Percentiles rank a stretch among this genome's conserved stretches.
Conservation (phyloP, 2,113 vertebrate species). For the Acanthisitta chloris region DNA sequence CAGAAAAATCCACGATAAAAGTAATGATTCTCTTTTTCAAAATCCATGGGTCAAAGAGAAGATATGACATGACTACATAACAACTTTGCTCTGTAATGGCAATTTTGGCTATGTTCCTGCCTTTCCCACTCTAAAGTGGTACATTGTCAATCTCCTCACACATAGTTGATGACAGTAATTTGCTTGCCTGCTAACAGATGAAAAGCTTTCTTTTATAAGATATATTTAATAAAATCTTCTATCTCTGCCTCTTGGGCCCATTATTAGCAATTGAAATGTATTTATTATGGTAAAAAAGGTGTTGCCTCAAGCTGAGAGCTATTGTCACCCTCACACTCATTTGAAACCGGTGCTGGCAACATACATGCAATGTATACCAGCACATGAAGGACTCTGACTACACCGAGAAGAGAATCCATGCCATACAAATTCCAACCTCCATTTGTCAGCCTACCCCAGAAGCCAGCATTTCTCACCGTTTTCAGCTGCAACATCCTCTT, state of each 20-base stretch:
- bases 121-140: background rate
- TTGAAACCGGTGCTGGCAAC: background rate
- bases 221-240: background rate
- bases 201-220: background rate
- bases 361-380: background rate
- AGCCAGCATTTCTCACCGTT: background rate
- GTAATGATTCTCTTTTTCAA: constrained; percentile 23
- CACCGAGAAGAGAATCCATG: background rate
- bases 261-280: background rate
- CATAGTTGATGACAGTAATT: background rate
- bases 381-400: background rate
- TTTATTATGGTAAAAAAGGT: background rate
- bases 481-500: background rate
- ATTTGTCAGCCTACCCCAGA: background rate
- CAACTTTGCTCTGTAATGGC: background rate
- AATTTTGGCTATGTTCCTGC: background rate
- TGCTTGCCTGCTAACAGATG: background rate
- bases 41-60: background rate
- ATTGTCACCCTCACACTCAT: background rate
- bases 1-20: constrained; percentile 39
- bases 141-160: background rate
- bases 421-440: background rate
- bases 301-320: background rate
- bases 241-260: background rate
- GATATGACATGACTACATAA: background rate